Conservation (phyloP, 2,888 invertebrate species). For the Agrotis exclamationis region DNA sequence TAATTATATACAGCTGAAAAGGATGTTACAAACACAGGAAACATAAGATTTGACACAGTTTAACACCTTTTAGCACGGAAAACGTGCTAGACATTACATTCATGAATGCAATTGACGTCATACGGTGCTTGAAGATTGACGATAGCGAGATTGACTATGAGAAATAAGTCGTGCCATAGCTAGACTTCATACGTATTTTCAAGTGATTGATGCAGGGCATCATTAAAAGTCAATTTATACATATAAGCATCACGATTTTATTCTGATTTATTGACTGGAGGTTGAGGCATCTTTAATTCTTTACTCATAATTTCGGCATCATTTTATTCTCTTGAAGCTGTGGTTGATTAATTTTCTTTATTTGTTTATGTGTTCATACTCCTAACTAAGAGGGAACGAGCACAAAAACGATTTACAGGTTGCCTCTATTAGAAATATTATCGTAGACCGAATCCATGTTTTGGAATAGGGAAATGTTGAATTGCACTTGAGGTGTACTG, state of each 20-base stretch:
- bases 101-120: slow-evolving; percentile 60
- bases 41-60: slow-evolving; percentile 37
- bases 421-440: not conserved
- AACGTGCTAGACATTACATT: slow-evolving; percentile 53
- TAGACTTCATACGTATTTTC: slow-evolving; percentile 23
- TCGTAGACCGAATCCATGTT: not conserved
- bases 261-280: not conserved
- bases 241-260: slow-evolving; percentile 10
- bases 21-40: slow-evolving; percentile 31
- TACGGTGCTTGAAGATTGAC: slow-evolving; percentile 49
- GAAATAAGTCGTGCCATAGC: slow-evolving; percentile 52
- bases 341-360: not conserved
- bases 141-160: slow-evolving; percentile 47
- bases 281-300: not conserved
- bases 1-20: not conserved
- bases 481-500: slow-evolving; percentile 45
- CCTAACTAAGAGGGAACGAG: not conserved
- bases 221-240: slow-evolving; percentile 26
- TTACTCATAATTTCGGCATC: not conserved
- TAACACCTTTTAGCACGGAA: slow-evolving; percentile 43
- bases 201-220: slow-evolving; percentile 36
- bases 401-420: not conserved
- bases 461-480: slow-evolving; percentile 16
- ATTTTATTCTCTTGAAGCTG: not conserved
- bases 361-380: slow-evolving; percentile 9